These are phyloP conservation scores for Pangasius mekongensis DNA, from an alignment of 2,797 vertebrate genomes.

Conservation along the genomic window DNA sequence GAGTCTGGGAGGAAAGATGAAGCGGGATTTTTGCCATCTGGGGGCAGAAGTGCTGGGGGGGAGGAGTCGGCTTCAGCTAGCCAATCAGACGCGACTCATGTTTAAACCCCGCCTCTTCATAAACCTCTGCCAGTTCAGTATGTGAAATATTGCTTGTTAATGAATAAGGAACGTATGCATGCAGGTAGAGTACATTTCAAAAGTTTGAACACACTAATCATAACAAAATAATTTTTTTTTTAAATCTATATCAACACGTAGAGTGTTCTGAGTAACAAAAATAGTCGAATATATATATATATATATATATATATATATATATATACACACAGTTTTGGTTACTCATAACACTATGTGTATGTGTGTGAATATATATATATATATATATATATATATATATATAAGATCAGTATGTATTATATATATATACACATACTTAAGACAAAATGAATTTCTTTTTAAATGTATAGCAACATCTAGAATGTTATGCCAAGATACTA, in stretches of 20 bases:
- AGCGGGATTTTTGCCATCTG: slow-evolving; percentile 24
- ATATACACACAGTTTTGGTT: too few species aligned
- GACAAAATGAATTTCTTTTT: background rate
- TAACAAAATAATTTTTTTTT: too few species aligned
- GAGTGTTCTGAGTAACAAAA: too few species aligned
- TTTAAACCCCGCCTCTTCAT: slow-evolving; percentile 7
- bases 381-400: too few species aligned
- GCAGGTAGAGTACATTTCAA: background rate
- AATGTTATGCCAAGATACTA: too few species aligned
- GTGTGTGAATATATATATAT: too few species aligned
- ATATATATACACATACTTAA: background rate
- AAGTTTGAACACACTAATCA: background rate
- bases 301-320: too few species aligned
- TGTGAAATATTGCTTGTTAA: background rate
- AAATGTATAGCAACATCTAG: background rate
- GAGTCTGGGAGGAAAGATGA: background rate
- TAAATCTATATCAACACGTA: too few species aligned
- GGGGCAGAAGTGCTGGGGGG: slow-evolving; percentile 24
- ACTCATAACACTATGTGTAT: too few species aligned
- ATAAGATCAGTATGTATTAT: too few species aligned
- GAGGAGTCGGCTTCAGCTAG: background rate
- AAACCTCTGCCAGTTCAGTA: background rate
- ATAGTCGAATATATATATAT: too few species aligned
- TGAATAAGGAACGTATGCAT: too few species aligned
- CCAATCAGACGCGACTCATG: slow-evolving; percentile 16